Base-by-base conservation (phyloP, 2,797 vertebrate genomes). In the Enteromius anoplus region DNA sequence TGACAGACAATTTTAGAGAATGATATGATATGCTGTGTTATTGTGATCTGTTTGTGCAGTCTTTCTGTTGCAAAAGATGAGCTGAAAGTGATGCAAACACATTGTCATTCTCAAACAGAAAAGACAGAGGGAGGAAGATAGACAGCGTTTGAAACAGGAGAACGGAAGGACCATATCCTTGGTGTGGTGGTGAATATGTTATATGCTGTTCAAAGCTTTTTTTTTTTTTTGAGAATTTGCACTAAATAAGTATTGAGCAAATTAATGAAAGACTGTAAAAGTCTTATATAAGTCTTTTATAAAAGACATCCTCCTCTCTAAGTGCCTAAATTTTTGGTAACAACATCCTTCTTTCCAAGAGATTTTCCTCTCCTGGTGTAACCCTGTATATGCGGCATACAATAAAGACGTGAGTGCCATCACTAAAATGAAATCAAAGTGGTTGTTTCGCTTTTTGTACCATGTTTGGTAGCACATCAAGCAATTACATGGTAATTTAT, bases 131-230 rank as follows among this genome's bases (percentile, higher is more conserved):
- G 75, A 11, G 55, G 58, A 40, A 66, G 42, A 21, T 45, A 17
- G 73, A 34, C 34, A 69, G 47, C 3, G 11, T 29, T 62, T 62
- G 58, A 12, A 62, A 26, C 58, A 47, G 26, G n/a, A 60, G n/a
- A 42, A n/a, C 15, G 12, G 47, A 40, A 40, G n/a, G 53, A 19
- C 37, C 53, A 23, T 81, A 64, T 47, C 23, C 23, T 47, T 72
- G 68, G 40, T 49, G 79, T 81, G 76, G 45, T 72, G 79, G 37
- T 47, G 40, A 81, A 81, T 71, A 23, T 10, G 32, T 81, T 62
- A 81, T 81, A 37, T 45, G 40, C 47, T 81, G 53, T 62, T 70
- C 19, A 11, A 72, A 72, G 53, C 17, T 17, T 19, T 17, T 51
- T 71, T 47, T 26, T 10, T 71, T 29, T 1, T 29, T n/a, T 5